Percentiles rank a stretch among this genome's conserved stretches.
These are phyloP conservation scores for Mungos mungo DNA, from an alignment of 2,113 vertebrate genomes.

Conservation along the genomic window DNA sequence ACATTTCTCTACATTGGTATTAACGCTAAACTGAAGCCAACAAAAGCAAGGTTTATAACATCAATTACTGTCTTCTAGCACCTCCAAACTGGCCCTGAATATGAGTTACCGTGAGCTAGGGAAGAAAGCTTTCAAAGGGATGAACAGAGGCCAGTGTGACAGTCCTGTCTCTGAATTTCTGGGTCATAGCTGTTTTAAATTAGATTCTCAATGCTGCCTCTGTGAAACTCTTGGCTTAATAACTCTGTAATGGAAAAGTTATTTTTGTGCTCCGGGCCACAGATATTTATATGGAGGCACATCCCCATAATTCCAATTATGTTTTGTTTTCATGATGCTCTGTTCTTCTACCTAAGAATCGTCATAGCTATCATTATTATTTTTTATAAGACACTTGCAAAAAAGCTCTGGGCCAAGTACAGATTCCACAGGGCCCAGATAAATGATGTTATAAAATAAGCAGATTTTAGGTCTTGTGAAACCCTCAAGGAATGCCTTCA, in stretches of 20 bases:
- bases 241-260: background rate
- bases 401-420: background rate
- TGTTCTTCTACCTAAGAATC: background rate
- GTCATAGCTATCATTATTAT: background rate
- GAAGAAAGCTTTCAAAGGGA: background rate
- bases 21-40: background rate
- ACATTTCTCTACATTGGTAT: background rate
- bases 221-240: background rate
- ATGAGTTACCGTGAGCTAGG: background rate
- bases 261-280: conserved; percentile 58
- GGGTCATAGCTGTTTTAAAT: conserved; percentile 66
- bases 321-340: conserved; percentile 46
- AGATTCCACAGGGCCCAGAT: background rate
- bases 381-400: conserved; percentile 16
- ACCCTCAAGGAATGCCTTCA: background rate
- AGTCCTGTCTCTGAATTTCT: conserved; percentile 38
- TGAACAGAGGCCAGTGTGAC: background rate
- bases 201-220: background rate
- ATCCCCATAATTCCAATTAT: conserved; percentile 28
- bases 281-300: background rate
- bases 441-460: background rate
- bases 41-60: background rate
- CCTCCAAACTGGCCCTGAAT: conserved; percentile 23
- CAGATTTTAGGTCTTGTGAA: background rate
- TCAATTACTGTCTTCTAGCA: background rate